phyloP scores from a whole-genome alignment of 2,888 invertebrate species.

The Caenorhabditis panamensis region DNA sequence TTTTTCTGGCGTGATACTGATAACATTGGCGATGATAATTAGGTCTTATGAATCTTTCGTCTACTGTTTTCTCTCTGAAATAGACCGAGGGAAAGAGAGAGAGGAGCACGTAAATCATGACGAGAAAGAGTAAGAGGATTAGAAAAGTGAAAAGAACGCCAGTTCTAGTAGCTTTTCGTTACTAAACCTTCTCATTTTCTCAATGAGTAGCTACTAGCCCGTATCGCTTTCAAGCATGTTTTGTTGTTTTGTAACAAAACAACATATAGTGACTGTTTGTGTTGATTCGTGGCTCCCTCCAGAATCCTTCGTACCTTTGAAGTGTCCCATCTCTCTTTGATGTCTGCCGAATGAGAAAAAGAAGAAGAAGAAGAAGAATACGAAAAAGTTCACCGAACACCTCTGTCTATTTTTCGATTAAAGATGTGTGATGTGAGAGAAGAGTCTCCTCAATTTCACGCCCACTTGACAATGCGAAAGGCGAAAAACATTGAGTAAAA shows the following conservation, averaged over 20 bases:
- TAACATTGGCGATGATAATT: neutral
- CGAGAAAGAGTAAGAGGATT: neutral
- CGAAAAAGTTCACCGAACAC: conserved; percentile 19
- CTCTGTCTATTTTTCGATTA: conserved; percentile 16
- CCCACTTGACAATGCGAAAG: conserved; percentile 8
- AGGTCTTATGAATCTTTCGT: conserved; percentile 12
- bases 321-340: conserved; percentile 28
- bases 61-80: neutral
- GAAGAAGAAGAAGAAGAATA: conserved; percentile 1
- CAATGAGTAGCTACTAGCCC: neutral
- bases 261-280: conserved; percentile 12
- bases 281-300: neutral
- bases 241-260: conserved; percentile 10
- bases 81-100: neutral
- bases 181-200: neutral
- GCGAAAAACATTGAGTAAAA: conserved; percentile 5
- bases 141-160: neutral
- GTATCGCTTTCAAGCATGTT: conserved; percentile 1
- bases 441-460: conserved; percentile 2
- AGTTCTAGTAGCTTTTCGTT: no score
- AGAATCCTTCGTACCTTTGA: conserved; percentile 8
- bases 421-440: neutral
- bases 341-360: conserved; percentile 25
- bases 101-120: neutral
- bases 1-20: conserved; percentile 1